phyloP scores from a whole-genome alignment of 2,888 invertebrate genomes.

The Salticus scenicus region DNA sequence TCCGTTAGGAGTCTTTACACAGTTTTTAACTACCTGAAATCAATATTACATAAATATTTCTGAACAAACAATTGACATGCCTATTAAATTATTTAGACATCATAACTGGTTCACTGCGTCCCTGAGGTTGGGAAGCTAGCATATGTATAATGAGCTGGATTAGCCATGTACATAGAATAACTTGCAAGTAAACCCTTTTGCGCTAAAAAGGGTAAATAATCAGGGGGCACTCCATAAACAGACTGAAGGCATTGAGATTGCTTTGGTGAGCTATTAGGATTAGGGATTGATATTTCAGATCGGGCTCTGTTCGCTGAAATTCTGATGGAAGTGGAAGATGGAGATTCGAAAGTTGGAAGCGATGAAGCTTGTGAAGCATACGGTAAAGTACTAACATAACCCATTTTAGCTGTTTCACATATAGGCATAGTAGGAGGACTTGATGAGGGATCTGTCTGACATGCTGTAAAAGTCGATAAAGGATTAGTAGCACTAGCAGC shows the following conservation, averaged over 20 bases:
- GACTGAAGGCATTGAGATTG: background rate
- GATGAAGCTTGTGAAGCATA: background rate
- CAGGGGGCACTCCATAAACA: background rate
- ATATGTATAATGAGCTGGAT: slow-evolving; percentile 1
- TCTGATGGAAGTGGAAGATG: background rate
- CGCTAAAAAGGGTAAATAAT: background rate
- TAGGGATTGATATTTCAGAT: background rate
- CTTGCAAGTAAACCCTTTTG: background rate
- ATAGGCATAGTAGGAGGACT: background rate
- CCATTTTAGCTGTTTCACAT: background rate
- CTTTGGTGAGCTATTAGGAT: background rate
- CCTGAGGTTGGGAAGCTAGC: slow-evolving; percentile 10
- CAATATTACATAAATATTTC: too few relatives aligned
- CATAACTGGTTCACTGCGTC: slow-evolving; percentile 4
- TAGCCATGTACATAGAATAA: slow-evolving; percentile 8
- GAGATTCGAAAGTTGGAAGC: slow-evolving; percentile 1
- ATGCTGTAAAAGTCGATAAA: background rate
- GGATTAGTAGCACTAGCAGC: background rate
- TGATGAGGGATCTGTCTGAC: background rate
- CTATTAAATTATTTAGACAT: background rate
- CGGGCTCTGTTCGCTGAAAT: background rate
- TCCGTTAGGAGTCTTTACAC: too few relatives aligned
- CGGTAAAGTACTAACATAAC: background rate
- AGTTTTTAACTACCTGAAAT: too few relatives aligned
- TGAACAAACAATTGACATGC: too few relatives aligned